Evolutionary conservation across 2,888 invertebrate species (phyloP).

Genomic region (Tenthredo amoena): DNA sequence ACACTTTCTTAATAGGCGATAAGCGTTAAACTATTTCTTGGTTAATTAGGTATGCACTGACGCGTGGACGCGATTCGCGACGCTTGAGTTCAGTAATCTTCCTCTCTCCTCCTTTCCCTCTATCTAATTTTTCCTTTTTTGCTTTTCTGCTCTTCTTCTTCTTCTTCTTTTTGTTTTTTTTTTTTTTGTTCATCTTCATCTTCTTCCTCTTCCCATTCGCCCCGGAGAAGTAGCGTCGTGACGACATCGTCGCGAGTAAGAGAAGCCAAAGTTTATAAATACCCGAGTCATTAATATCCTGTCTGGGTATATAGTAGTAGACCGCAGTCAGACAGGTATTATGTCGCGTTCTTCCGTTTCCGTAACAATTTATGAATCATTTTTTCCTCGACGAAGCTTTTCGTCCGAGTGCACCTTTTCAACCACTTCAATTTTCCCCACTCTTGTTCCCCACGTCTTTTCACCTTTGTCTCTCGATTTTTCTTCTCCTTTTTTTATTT

Average conservation of each 20-base stretch:
- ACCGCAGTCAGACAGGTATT: slow-evolving; percentile 40
- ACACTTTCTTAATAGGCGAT: slow-evolving; percentile 33
- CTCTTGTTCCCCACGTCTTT: background rate
- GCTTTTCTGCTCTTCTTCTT: background rate
- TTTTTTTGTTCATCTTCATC: background rate
- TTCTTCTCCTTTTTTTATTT: background rate
- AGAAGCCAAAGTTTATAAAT: slow-evolving; percentile 45
- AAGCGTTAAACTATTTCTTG: slow-evolving; percentile 27
- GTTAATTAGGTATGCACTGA: slow-evolving; percentile 43
- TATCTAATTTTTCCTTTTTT: slow-evolving; percentile 4
- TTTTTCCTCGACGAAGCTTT: slow-evolving; percentile 4
- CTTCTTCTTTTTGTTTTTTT: background rate
- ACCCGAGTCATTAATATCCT: slow-evolving; percentile 40
- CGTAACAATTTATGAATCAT: slow-evolving; percentile 46
- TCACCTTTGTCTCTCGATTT: slow-evolving; percentile 2
- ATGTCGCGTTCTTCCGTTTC: slow-evolving; percentile 43
- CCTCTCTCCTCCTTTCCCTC: slow-evolving; percentile 60
- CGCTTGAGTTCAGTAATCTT: slow-evolving; percentile 15
- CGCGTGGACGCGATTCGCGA: slow-evolving; percentile 25
- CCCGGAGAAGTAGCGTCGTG: background rate
- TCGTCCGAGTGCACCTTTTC: slow-evolving; percentile 43
- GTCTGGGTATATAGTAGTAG: background rate
- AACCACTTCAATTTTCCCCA: slow-evolving; percentile 28
- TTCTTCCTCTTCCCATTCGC: background rate
- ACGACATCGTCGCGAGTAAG: background rate